Percentiles rank a stretch among this genome's conserved stretches.
phyloP scores from a whole-genome alignment of 2,888 invertebrate genomes.

The Coremacera marginata region DNA sequence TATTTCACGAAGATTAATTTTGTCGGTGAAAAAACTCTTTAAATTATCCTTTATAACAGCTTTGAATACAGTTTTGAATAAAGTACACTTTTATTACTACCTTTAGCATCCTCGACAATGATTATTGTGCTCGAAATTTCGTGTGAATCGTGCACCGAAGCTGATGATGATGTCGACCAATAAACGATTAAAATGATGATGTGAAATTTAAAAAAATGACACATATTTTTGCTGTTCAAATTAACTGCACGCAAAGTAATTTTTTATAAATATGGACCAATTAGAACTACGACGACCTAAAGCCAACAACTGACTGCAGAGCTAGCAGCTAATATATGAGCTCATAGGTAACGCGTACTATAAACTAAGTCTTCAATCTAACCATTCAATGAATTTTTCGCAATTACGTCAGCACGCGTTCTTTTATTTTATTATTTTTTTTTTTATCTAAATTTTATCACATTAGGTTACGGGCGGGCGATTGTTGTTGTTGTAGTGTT shows the following conservation, averaged over 20 bases:
- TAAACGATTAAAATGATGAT: conserved; percentile 12
- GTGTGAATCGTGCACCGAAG: conserved; percentile 42
- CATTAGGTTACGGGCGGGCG: conserved; percentile 31
- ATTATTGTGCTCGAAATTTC: conserved; percentile 67
- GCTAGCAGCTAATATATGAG: not conserved
- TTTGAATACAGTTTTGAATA: no score
- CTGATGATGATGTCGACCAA: conserved; percentile 11
- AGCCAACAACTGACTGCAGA: not conserved
- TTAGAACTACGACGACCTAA: not conserved
- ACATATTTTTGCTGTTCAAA: conserved; percentile 11
- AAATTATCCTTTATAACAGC: no score
- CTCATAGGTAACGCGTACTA: not conserved
- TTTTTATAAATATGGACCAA: not conserved
- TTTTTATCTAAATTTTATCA: conserved; percentile 31
- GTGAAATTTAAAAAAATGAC: not conserved
- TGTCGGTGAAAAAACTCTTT: no score
- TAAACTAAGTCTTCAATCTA: not conserved
- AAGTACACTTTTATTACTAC: conserved; percentile 52
- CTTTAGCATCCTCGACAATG: conserved; percentile 70
- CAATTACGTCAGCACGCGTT: conserved; percentile 60
- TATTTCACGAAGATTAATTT: no score
- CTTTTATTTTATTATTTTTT: not conserved
- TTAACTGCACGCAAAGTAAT: not conserved
- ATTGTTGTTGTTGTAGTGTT: conserved; percentile 22
- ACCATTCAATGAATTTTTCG: conserved; percentile 47